Evolutionary conservation across 2,113 vertebrate genomes (phyloP).

Genomic region (Henicopernis longicauda): DNA sequence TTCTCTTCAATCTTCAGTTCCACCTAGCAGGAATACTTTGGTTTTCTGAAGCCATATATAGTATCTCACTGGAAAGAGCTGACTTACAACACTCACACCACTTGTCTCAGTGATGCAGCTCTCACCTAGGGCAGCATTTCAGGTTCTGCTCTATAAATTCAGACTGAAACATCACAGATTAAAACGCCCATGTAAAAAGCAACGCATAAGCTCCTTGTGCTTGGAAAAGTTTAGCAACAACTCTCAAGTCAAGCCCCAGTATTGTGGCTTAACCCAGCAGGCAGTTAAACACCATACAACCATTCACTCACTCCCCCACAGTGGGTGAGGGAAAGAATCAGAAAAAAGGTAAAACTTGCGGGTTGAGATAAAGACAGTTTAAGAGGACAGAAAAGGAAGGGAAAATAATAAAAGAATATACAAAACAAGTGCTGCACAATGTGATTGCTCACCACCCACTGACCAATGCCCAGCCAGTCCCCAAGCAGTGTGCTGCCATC

Average conservation of each 20-base stretch:
- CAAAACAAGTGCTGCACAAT: no score
- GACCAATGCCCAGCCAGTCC: no score
- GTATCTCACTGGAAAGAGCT: background rate
- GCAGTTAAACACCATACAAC: no score
- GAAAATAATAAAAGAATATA: no score
- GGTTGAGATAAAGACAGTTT: no score
- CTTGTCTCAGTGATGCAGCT: background rate
- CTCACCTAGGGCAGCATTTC: background rate
- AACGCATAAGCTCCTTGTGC: accelerated
- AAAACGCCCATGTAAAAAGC: background rate
- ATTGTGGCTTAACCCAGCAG: no score
- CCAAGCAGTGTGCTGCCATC: no score
- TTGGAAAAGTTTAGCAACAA: background rate
- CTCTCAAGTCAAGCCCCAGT: background rate
- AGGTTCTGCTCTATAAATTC: background rate
- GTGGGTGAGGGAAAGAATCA: no score
- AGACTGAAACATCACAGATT: background rate
- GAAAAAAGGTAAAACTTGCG: no score
- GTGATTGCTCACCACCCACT: no score
- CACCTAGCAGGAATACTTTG: background rate
- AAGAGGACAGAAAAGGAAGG: no score
- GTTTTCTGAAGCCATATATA: background rate
- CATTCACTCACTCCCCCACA: no score
- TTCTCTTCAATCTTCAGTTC: background rate
- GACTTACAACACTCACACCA: background rate